Conservation (phyloP, 2,797 vertebrate genomes). For the Semotilus atromaculatus region DNA sequence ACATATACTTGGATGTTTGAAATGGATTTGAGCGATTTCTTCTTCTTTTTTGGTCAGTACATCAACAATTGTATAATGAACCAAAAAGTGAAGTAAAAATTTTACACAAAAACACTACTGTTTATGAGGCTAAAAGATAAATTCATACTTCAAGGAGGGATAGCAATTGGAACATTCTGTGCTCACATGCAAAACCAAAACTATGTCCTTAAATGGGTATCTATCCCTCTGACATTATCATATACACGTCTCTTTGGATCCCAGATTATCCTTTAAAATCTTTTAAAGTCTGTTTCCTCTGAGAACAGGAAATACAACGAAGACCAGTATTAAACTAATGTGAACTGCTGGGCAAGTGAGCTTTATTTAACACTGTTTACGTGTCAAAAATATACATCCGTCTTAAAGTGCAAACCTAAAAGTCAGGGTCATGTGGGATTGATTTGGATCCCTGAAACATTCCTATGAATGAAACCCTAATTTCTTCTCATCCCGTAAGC, state of each 20-base stretch:
- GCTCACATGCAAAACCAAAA: conserved; percentile 2
- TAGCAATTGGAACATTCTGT: conserved; percentile 30
- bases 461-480: conserved; percentile 9
- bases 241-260: conserved; percentile 6
- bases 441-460: conserved; percentile 6
- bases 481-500: neutral
- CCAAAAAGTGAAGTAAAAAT: neutral
- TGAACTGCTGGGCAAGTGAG: conserved; percentile 13
- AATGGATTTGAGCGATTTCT: neutral
- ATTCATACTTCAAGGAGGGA: neutral
- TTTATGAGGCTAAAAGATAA: neutral
- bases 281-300: conserved; percentile 25
- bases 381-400: conserved; percentile 15
- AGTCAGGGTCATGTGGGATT: neutral
- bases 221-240: conserved; percentile 17
- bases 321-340: conserved; percentile 30
- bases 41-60: neutral
- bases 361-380: conserved; percentile 26
- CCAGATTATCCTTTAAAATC: conserved; percentile 22
- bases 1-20: no score
- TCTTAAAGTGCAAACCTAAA: neutral
- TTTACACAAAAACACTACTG: neutral
- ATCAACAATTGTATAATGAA: neutral
- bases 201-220: conserved; percentile 28
- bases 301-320: conserved; percentile 49